phyloP scores from a whole-genome alignment of 2,797 vertebrate genomes.

The Gymnopithys bicolor region DNA sequence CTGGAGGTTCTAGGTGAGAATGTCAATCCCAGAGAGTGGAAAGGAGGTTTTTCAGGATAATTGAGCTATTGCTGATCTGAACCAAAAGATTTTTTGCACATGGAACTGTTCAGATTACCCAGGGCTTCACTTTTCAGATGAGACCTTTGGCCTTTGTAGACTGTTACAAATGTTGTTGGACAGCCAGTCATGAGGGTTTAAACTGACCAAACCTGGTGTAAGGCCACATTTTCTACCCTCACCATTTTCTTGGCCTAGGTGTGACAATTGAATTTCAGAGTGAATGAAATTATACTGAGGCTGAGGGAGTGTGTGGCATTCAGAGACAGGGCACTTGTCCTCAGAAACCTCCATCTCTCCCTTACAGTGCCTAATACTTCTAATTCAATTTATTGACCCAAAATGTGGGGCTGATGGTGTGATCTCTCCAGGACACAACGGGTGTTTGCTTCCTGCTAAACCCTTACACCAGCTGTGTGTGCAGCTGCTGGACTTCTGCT shows the following conservation, averaged over 20 bases:
- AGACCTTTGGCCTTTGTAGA: not conserved
- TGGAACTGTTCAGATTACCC: not conserved
- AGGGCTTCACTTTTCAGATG: not conserved
- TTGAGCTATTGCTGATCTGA: not conserved
- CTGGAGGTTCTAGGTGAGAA: conserved; percentile 91
- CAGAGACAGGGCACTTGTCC: not conserved
- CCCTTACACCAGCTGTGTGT: conserved; percentile 79
- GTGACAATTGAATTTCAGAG: not conserved
- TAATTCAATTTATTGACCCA: not conserved
- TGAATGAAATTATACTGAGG: not conserved
- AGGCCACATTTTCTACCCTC: not conserved
- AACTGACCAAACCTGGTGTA: not conserved
- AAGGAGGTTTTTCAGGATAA: not conserved
- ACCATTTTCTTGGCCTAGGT: not conserved
- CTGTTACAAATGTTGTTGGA: not conserved
- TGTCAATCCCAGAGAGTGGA: not conserved
- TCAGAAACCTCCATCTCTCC: not conserved
- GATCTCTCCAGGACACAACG: conserved; percentile 84
- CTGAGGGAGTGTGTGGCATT: not conserved
- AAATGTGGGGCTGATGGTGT: not conserved
- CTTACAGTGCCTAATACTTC: not conserved
- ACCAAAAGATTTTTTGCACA: not conserved
- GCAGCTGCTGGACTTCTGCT: conserved; percentile 86
- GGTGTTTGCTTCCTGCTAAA: conserved; percentile 78
- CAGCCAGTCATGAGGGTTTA: not conserved